Base-by-base conservation (phyloP, 1,140 invertebrate genomes). In the Drosophila sp. region DNA sequence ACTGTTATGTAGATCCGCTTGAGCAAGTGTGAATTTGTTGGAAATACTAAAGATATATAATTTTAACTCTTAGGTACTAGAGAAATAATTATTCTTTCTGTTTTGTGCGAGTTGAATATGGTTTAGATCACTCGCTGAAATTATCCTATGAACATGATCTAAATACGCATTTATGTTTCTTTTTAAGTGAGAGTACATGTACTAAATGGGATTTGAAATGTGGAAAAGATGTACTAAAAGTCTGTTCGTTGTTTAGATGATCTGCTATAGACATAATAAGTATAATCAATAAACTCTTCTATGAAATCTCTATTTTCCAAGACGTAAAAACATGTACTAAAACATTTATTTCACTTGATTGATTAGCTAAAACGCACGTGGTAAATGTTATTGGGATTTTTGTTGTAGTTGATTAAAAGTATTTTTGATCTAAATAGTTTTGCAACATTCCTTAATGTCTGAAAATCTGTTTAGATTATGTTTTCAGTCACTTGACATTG, bases 401-500 rank as follows among this genome's bases (percentile, higher is more conserved):
- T 17, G 17, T 17, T 33, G 5, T 33, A 33, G 32, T 33, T 5
- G 33, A 35, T 5, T 35, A 35, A 7, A 35, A 5, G 3, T 35
- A 35, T 11, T 11, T 2, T 38, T 38, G 8, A 41, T 41, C n/a
- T n/a, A 3, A 41, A 23, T 32, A 1, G 11, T 33, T 57, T 57
- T 57, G 23, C 17, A 47, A 25, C 55, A 32, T 35, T 33, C 6
- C 6, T 1, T 3, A 6, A 11, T 33, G n/a, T 35, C 5, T 23
- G 1, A 57, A 11, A 23, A 58, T 4, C 17, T 25, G 32, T 38
- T 58, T 35, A 58, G 32, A 58, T 38, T 3, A 35, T 35, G 8
- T 58, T 58, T 23, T 17, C 2, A 17, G n/a, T 2, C 47, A 70
- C 29, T 65, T 61, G 57, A 70, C 55, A 66, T 55, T 66, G n/a